These are phyloP conservation scores for Microctenopoma lineatum DNA, from an alignment of 2,797 vertebrate genomes.

Conservation along the genomic window DNA sequence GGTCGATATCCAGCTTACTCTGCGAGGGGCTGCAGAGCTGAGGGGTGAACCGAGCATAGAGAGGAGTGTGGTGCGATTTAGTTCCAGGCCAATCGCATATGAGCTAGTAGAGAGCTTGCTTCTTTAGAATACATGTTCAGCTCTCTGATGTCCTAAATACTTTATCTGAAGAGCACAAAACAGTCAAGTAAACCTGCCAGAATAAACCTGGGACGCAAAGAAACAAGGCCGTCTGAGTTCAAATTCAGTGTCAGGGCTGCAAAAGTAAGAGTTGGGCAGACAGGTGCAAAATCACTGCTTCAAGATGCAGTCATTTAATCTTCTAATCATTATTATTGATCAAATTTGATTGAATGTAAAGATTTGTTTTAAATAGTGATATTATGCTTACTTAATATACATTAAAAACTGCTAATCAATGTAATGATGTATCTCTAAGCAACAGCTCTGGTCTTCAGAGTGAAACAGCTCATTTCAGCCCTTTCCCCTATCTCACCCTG, in stretches of 20 bases:
- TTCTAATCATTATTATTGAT: no score
- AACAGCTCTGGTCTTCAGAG: no score
- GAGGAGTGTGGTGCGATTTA: conserved; percentile 49
- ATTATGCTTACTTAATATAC: no score
- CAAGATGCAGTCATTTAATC: neutral
- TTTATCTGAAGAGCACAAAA: conserved; percentile 56
- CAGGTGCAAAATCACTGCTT: neutral
- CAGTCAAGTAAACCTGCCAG: conserved; percentile 41
- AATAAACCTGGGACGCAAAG: conserved; percentile 18
- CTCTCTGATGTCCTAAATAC: conserved; percentile 70
- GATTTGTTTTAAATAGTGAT: no score
- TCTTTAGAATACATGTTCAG: conserved; percentile 56
- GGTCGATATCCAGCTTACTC: conserved; percentile 67
- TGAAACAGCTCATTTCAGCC: no score
- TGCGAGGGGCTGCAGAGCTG: conserved; percentile 44
- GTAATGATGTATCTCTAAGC: no score
- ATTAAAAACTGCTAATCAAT: no score
- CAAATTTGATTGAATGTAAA: no score
- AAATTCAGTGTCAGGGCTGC: neutral
- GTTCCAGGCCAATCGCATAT: conserved; percentile 40
- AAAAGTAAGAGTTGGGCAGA: neutral
- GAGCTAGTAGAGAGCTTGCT: conserved; percentile 55
- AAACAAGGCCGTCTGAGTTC: conserved; percentile 11
- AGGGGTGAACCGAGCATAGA: conserved; percentile 34
- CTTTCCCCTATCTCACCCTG: no score